Conservation (phyloP, 2,113 vertebrate genomes). For the Apeltes quadracus region DNA sequence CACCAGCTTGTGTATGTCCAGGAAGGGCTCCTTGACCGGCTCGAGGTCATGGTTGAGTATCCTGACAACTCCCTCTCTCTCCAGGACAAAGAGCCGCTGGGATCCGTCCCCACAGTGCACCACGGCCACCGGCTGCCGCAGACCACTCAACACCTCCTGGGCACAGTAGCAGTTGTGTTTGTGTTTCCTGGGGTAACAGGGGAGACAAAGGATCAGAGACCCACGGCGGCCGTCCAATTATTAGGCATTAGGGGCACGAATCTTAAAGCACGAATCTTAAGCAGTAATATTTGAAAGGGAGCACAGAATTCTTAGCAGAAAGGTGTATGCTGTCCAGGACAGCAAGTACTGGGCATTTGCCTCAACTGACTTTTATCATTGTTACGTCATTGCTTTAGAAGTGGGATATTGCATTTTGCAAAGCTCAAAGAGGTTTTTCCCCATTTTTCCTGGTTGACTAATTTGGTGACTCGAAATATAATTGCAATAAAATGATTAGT, state of each 20-base stretch:
- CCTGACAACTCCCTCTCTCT: constrained; percentile 96
- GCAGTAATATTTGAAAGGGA: constrained; percentile 1
- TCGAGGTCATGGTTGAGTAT: constrained; percentile 90
- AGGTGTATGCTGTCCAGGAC: neutral
- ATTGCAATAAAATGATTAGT: too few relatives aligned
- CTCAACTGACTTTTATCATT: neutral
- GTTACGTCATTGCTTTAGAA: neutral
- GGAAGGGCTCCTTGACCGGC: constrained; percentile 93
- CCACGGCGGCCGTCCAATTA: constrained; percentile 30
- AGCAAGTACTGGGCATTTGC: neutral
- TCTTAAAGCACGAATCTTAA: neutral
- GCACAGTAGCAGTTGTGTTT: constrained; percentile 98
- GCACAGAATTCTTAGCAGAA: neutral
- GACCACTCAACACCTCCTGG: constrained; percentile 91
- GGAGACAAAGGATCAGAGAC: constrained; percentile 65
- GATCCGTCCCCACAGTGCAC: constrained; percentile 94
- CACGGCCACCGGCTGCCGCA: constrained; percentile 90
- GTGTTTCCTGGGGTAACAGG: constrained; percentile 90
- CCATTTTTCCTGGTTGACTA: neutral
- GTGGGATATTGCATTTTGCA: neutral
- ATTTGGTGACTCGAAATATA: neutral
- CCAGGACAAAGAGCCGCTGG: constrained; percentile 94
- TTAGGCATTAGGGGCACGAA: neutral
- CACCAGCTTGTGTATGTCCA: constrained; percentile 98
- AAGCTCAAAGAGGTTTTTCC: neutral